These are phyloP conservation scores for Lacerta bilineata DNA, from an alignment of 2,797 vertebrate genomes.

Conservation along the genomic window DNA sequence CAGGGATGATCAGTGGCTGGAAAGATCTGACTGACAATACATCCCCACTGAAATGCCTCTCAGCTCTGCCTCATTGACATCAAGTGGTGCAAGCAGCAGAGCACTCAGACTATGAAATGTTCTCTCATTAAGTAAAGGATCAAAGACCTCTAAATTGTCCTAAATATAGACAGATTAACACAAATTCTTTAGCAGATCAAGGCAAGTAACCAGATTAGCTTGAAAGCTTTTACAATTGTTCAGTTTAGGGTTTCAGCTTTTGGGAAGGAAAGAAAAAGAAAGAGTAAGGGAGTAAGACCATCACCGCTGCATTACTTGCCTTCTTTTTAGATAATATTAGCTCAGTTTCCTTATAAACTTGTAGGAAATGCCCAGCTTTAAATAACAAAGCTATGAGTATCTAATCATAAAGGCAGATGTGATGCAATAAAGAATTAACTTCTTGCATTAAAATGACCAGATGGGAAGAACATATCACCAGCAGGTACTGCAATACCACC, in stretches of 20 bases:
- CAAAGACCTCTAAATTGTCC: slow-evolving; percentile 46
- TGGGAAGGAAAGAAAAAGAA: neutral
- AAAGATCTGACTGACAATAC: slow-evolving; percentile 41
- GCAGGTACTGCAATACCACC: too few relatives aligned
- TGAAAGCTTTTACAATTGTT: slow-evolving; percentile 44
- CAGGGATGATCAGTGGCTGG: slow-evolving; percentile 28
- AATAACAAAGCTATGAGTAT: neutral
- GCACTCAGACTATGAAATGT: slow-evolving; percentile 44
- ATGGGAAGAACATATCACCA: too few relatives aligned
- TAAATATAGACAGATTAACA: slow-evolving; percentile 46
- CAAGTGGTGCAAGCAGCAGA: slow-evolving; percentile 25
- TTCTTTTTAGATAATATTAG: slow-evolving; percentile 1
- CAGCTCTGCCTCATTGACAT: slow-evolving; percentile 34
- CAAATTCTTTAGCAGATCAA: slow-evolving; percentile 40
- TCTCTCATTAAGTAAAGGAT: slow-evolving; percentile 52
- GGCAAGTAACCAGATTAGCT: slow-evolving; percentile 22
- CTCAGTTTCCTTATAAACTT: slow-evolving; percentile 14
- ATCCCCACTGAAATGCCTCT: slow-evolving; percentile 29
- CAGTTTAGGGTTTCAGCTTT: slow-evolving; percentile 32
- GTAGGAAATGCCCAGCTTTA: neutral
- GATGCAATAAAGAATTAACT: neutral
- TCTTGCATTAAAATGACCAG: too few relatives aligned
- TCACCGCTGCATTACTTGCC: slow-evolving; percentile 25
- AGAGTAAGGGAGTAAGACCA: neutral
- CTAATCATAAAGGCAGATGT: neutral